Conservation (phyloP, 2,113 vertebrate genomes). For the Ptyas mucosa region DNA sequence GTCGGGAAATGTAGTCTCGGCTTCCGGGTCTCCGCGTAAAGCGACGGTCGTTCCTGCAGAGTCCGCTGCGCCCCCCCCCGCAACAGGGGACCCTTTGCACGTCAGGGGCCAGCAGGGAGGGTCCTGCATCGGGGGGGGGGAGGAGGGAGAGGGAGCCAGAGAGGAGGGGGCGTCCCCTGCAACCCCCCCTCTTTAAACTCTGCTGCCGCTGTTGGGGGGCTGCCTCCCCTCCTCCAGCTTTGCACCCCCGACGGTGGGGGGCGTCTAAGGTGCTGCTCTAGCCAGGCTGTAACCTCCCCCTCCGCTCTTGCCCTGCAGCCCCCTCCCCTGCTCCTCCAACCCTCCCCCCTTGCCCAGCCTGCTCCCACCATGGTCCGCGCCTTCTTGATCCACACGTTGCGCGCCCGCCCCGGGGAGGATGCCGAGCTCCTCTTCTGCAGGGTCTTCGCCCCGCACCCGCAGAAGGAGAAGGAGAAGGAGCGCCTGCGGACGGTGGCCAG, state of each 20-base stretch:
- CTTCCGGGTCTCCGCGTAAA: not conserved
- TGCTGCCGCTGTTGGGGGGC: not conserved
- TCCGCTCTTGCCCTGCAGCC: not conserved
- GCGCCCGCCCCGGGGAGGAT: conserved; percentile 23
- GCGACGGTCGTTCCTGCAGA: not conserved
- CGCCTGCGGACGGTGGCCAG: conserved; percentile 56
- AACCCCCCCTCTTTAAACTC: not conserved
- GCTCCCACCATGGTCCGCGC: conserved; percentile 54
- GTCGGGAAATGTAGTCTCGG: not conserved
- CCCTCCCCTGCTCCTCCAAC: not conserved
- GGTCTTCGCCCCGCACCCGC: conserved; percentile 27
- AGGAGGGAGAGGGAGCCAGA: too few relatives aligned
- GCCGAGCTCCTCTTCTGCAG: conserved; percentile 50
- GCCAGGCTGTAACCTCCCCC: too few relatives aligned
- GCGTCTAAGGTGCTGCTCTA: not conserved
- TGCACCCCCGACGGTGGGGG: not conserved
- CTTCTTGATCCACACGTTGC: conserved; percentile 55
- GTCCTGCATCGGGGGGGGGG: not conserved
- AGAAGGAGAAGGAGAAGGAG: conserved; percentile 23
- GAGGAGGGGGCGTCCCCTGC: not conserved
- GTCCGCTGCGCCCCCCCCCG: not conserved
- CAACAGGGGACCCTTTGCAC: not conserved
- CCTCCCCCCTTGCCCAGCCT: not conserved
- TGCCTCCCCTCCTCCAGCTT: not conserved
- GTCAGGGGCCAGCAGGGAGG: not conserved